Evolutionary conservation across 2,888 invertebrate species (phyloP).

Genomic region (Cheiracanthium punctorium): DNA sequence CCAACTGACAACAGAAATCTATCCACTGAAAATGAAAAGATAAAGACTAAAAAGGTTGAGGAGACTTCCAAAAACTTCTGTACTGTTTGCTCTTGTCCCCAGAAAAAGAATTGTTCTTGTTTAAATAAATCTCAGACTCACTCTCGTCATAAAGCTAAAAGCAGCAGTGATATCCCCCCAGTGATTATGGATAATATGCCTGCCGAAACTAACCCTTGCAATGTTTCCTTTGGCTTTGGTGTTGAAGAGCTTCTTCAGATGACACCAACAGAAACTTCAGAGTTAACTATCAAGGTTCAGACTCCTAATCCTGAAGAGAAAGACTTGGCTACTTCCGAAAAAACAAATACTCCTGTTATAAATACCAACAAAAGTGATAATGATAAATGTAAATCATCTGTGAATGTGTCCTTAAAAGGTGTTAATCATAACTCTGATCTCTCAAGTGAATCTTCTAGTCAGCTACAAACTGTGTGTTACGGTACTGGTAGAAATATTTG

Average conservation of each 20-base stretch:
- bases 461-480: constrained; percentile 28
- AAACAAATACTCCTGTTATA: not conserved
- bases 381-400: constrained; percentile 24
- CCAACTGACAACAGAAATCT: not conserved
- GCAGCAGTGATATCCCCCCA: constrained; percentile 39
- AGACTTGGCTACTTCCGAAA: constrained; percentile 1
- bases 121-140: constrained; percentile 1
- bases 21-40: not conserved
- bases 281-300: not conserved
- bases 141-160: constrained; percentile 14
- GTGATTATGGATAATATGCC: constrained; percentile 62
- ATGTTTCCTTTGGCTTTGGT: constrained; percentile 87
- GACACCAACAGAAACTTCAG: not conserved
- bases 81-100: constrained; percentile 12
- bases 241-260: constrained; percentile 83
- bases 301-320: not conserved
- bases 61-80: constrained; percentile 13
- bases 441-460: constrained; percentile 48
- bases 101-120: constrained; percentile 33
- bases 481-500: constrained; percentile 32
- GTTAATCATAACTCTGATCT: constrained; percentile 33
- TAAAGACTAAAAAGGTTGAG: not conserved
- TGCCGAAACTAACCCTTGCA: constrained; percentile 26
- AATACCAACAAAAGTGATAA: not conserved
- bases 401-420: constrained; percentile 12